These are phyloP conservation scores for Ophiothrix spiculata DNA, from an alignment of 35 echinoderm and acorn worm species.

Conservation along the genomic window DNA sequence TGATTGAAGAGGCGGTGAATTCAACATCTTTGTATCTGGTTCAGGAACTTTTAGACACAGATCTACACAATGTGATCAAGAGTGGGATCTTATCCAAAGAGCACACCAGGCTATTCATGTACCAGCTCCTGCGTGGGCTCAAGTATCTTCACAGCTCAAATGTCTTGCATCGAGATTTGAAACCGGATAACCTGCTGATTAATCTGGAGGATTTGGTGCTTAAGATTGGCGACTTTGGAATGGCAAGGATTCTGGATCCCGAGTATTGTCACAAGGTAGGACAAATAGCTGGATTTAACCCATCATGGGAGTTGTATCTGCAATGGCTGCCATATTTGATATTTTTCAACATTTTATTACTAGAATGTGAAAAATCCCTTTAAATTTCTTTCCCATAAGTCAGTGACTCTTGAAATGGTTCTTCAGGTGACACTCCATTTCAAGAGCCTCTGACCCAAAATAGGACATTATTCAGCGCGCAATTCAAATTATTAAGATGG, in stretches of 20 bases:
- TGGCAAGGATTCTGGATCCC: slow-evolving; percentile 77
- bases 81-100: slow-evolving; percentile 32
- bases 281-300: no score
- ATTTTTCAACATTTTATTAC: no score
- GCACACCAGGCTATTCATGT: slow-evolving; percentile 59
- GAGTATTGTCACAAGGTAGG: slow-evolving; percentile 83
- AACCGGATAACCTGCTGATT: slow-evolving; percentile 69
- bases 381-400: no score
- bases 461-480: no score
- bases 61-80: slow-evolving; percentile 49
- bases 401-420: no score
- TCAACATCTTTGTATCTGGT: slow-evolving; percentile 44
- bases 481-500: no score
- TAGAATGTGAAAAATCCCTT: no score
- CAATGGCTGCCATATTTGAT: no score
- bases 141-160: slow-evolving; percentile 81
- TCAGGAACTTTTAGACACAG: slow-evolving; percentile 66
- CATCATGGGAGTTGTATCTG: no score
- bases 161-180: slow-evolving; percentile 73
- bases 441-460: no score
- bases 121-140: slow-evolving; percentile 64
- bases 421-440: no score
- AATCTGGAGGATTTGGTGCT: slow-evolving; percentile 73
- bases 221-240: slow-evolving; percentile 81
- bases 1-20: not conserved